Evolutionary conservation across 2,888 invertebrate genomes (phyloP).

Genomic region (Andrena flavipes): DNA sequence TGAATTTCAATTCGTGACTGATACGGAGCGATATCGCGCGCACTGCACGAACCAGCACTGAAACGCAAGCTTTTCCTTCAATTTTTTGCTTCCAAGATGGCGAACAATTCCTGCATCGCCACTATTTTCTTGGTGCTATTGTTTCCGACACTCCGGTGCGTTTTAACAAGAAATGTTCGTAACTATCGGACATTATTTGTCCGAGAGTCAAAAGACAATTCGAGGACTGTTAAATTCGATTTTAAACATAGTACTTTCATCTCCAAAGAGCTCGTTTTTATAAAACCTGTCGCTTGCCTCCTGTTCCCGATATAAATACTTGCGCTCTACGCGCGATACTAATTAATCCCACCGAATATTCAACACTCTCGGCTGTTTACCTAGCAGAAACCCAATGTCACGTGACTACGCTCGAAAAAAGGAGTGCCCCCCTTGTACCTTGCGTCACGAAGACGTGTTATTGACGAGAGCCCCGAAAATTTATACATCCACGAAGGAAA

Average conservation of each 20-base stretch:
- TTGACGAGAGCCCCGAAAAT: slow-evolving; percentile 4
- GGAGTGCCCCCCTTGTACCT: neutral
- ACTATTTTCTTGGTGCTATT: neutral
- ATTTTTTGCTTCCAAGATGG: slow-evolving; percentile 18
- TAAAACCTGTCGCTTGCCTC: too few species aligned
- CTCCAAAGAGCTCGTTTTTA: too few species aligned
- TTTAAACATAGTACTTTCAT: too few species aligned
- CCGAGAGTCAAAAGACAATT: too few species aligned
- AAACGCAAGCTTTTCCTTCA: slow-evolving; percentile 13
- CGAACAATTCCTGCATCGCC: neutral
- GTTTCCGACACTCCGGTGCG: neutral
- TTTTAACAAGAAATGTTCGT: too few species aligned
- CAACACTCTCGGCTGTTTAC: neutral
- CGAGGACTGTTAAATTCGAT: too few species aligned
- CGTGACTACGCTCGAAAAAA: neutral
- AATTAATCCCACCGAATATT: neutral
- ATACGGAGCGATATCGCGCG: slow-evolving; percentile 10
- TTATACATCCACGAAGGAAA: slow-evolving; percentile 1
- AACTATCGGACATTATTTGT: too few species aligned
- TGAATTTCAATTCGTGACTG: slow-evolving; percentile 29
- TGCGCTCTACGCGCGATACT: neutral
- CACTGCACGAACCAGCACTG: neutral
- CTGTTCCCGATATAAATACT: neutral
- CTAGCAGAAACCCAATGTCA: neutral
- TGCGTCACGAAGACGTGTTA: slow-evolving; percentile 13